Percentiles rank a stretch among this genome's conserved stretches.
phyloP scores from a whole-genome alignment of 2,797 vertebrate genomes.

The Ibycter americanus region DNA sequence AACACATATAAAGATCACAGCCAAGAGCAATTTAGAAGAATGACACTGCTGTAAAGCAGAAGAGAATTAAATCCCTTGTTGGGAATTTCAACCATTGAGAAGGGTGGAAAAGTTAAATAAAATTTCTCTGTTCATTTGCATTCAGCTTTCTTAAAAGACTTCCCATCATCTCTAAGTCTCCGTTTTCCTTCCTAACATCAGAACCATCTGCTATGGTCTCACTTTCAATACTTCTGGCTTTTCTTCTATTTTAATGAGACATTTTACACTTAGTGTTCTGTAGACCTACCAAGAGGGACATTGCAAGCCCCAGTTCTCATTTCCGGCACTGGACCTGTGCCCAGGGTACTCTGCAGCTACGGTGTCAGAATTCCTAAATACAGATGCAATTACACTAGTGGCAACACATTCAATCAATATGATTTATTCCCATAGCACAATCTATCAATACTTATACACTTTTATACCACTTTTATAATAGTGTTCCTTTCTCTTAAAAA shows the following conservation, averaged over 20 bases:
- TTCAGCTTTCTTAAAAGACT: not conserved
- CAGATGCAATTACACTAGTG: not conserved
- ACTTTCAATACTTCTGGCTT: not conserved
- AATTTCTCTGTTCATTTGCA: not conserved
- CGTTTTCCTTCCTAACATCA: not conserved
- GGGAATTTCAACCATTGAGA: not conserved
- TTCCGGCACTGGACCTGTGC: slow-evolving; percentile 23
- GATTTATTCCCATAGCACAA: slow-evolving; percentile 14
- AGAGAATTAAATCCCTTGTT: not conserved
- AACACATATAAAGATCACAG: not conserved
- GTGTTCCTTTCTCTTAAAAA: not conserved
- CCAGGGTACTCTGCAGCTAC: slow-evolving; percentile 15
- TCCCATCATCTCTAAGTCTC: not conserved
- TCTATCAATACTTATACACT: not conserved
- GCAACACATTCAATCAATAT: slow-evolving; percentile 23
- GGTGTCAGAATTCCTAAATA: not conserved
- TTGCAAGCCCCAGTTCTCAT: slow-evolving; percentile 6
- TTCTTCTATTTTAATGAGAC: slow-evolving; percentile 23
- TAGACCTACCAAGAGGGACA: not conserved
- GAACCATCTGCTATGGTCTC: not conserved
- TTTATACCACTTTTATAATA: not conserved
- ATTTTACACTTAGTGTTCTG: slow-evolving; percentile 13
- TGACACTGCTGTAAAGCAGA: not conserved
- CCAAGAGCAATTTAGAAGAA: not conserved
- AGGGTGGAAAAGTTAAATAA: slow-evolving; percentile 8